phyloP scores from a whole-genome alignment of 2,113 vertebrate genomes.

The Poeciliopsis prolifica region DNA sequence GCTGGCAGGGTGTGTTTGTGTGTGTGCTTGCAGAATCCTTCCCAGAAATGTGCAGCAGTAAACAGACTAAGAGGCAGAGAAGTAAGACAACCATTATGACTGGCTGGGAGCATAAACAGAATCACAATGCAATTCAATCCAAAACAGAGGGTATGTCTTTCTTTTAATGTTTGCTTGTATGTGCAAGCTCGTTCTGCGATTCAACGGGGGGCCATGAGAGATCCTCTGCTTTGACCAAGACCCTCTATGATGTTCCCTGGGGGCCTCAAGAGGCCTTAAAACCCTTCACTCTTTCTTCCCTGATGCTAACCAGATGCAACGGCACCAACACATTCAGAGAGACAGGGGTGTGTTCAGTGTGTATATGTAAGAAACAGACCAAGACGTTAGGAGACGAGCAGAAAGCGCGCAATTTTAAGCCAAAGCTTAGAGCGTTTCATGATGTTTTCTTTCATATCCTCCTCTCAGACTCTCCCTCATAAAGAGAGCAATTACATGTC shows the following conservation, averaged over 20 bases:
- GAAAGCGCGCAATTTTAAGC: conserved; percentile 41
- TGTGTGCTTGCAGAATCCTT: conserved; percentile 34
- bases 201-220: conserved; percentile 43
- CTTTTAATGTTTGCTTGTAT: conserved; percentile 44
- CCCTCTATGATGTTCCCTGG: conserved; percentile 56
- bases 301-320: conserved; percentile 75
- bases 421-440: conserved; percentile 53
- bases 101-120: conserved; percentile 64
- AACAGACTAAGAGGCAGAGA: conserved; percentile 70
- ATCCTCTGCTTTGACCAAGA: conserved; percentile 47
- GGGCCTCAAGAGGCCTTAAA: conserved; percentile 52
- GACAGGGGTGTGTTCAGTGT: conserved; percentile 16
- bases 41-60: conserved; percentile 72
- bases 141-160: conserved; percentile 22
- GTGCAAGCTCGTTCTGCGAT: conserved; percentile 24
- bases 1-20: conserved; percentile 45
- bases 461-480: conserved; percentile 69
- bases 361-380: conserved; percentile 16
- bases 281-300: conserved; percentile 59
- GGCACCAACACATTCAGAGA: conserved; percentile 56
- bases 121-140: conserved; percentile 49
- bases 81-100: conserved; percentile 65
- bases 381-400: conserved; percentile 41
- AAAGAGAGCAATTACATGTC: conserved; percentile 88
- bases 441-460: conserved; percentile 83